Conservation (phyloP, 1,140 invertebrate species). For the Berghia stephanieae region DNA sequence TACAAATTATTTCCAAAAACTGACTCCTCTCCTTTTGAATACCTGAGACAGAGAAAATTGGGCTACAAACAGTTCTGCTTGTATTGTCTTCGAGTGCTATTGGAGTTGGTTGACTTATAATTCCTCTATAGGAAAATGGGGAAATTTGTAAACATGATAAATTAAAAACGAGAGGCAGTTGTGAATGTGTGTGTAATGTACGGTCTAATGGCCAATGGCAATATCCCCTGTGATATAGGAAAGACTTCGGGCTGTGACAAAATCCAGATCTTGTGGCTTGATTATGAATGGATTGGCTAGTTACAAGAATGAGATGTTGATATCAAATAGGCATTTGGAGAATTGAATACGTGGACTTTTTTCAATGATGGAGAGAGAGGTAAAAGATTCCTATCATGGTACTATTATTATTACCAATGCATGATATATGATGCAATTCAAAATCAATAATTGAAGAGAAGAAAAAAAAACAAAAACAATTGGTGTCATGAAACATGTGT, state of each 20-base stretch:
- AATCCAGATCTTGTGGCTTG: constrained; percentile 45
- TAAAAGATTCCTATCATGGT: neutral
- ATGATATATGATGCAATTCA: neutral
- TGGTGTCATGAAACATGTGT: too few relatives aligned
- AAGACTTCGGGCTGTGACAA: constrained; percentile 49
- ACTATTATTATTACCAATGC: neutral
- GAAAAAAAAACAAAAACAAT: too few relatives aligned
- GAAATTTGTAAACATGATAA: too few relatives aligned
- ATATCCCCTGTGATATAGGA: constrained; percentile 40
- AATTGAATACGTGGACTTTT: constrained; percentile 10
- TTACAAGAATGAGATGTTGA: constrained; percentile 34
- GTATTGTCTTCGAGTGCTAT: too few relatives aligned
- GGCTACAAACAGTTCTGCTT: too few relatives aligned
- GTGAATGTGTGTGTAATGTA: constrained; percentile 15
- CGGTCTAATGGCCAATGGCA: constrained; percentile 37
- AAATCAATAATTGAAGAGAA: too few relatives aligned
- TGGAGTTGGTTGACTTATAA: too few relatives aligned
- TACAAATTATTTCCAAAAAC: too few relatives aligned
- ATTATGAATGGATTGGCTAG: constrained; percentile 36
- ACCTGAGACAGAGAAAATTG: too few relatives aligned
- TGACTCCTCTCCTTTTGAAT: too few relatives aligned
- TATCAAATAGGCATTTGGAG: constrained; percentile 20
- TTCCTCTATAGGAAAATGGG: too few relatives aligned
- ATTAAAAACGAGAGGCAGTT: neutral
- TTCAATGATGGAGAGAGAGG: neutral